A percentile compares a stretch with the other conserved stretches of the same genome.
phyloP scores from a whole-genome alignment of 2,888 invertebrate species.

The Aphelenchoides bicaudatus region DNA sequence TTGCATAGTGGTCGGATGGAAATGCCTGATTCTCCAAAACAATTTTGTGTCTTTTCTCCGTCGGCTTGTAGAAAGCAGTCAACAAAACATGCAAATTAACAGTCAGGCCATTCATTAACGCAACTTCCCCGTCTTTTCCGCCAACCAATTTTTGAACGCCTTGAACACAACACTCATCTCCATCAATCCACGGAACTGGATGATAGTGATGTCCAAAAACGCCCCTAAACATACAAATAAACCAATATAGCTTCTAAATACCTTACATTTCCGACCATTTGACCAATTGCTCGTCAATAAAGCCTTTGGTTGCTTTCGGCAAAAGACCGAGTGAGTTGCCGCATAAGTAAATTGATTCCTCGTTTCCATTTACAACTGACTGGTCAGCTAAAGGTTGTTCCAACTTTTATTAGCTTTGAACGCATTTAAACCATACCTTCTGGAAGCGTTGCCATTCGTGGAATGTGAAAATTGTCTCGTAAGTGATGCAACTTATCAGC shows the following conservation, averaged over 20 bases:
- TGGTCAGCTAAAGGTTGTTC: constrained; percentile 19
- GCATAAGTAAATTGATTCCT: constrained; percentile 66
- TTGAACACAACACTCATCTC: constrained; percentile 62
- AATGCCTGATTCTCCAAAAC: constrained; percentile 66
- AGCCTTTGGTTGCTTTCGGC: constrained; percentile 63
- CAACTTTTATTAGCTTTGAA: constrained; percentile 16
- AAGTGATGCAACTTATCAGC: constrained; percentile 38
- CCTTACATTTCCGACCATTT: constrained; percentile 65
- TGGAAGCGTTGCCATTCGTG: constrained; percentile 48
- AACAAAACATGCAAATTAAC: constrained; percentile 67
- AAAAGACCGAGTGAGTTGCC: constrained; percentile 67
- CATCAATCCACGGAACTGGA: constrained; percentile 63
- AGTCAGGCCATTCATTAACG: constrained; percentile 66
- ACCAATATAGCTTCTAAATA: no score
- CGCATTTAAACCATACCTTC: constrained; percentile 35
- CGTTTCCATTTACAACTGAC: constrained; percentile 53
- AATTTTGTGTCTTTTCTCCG: constrained; percentile 64
- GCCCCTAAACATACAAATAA: constrained; percentile 49
- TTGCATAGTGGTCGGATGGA: constrained; percentile 67
- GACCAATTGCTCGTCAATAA: constrained; percentile 63
- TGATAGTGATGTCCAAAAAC: constrained; percentile 61
- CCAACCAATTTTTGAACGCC: constrained; percentile 63
- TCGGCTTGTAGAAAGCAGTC: constrained; percentile 67
- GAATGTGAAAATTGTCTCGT: constrained; percentile 48
- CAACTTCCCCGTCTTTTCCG: constrained; percentile 63